Percentiles rank a stretch among this genome's conserved stretches.
Conservation (phyloP, 2,113 vertebrate species). For the Sceloporus tristichus region DNA sequence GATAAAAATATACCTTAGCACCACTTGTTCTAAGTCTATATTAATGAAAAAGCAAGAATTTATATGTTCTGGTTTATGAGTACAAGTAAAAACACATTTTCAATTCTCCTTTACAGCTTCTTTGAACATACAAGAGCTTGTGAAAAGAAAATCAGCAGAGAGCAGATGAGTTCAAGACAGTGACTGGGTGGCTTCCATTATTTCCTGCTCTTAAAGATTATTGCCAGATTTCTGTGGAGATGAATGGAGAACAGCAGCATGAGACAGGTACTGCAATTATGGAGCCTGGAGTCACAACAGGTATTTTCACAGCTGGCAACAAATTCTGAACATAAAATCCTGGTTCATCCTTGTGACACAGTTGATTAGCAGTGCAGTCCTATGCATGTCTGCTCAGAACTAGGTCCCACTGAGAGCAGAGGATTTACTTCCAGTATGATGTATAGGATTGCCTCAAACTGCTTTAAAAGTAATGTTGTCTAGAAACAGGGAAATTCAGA, state of each 20-base stretch:
- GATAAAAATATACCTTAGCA: not conserved
- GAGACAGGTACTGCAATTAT: constrained; percentile 75
- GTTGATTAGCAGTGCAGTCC: not conserved
- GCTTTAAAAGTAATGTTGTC: not conserved
- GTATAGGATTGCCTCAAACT: constrained; percentile 10
- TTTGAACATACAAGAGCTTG: constrained; percentile 55
- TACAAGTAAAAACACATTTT: constrained; percentile 12
- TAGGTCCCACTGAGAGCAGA: not conserved
- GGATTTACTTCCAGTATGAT: not conserved
- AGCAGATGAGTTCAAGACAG: constrained; percentile 56
- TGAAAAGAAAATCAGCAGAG: constrained; percentile 40
- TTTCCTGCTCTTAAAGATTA: constrained; percentile 56
- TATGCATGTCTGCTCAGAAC: not conserved
- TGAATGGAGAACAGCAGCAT: constrained; percentile 83
- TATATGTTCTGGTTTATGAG: not conserved
- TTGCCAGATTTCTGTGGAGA: constrained; percentile 75
- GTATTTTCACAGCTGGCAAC: not conserved
- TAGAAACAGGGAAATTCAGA: not conserved
- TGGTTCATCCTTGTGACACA: not conserved
- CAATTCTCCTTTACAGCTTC: constrained; percentile 53
- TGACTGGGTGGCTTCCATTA: constrained; percentile 48
- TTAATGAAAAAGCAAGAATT: not conserved
- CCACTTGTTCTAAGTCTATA: constrained; percentile 9
- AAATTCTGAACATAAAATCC: not conserved
- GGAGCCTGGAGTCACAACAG: not conserved